Evolutionary conservation across 2,113 vertebrate genomes (phyloP), one percentile per base, ranked within the genome.

Genomic region (Onychorhynchus coronatus): DNA sequence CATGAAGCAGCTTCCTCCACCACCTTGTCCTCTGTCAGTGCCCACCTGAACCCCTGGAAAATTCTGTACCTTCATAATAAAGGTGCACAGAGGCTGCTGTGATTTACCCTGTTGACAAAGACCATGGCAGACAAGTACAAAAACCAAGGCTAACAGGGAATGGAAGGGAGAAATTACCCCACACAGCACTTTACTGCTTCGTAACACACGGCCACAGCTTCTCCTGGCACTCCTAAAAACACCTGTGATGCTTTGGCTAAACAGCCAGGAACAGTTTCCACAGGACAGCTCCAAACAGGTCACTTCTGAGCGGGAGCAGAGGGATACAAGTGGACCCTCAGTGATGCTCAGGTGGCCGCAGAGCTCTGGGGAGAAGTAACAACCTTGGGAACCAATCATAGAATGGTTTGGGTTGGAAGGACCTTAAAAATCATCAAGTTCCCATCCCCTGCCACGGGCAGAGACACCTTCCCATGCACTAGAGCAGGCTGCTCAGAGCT

Each of bases 171-270:
- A 65, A 49, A 35, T 67, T 30, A 66, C 85, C 85, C 62, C 61
- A 31, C 4, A 7, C 5, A 3, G 12, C 4, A 27, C 16, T 61
- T 24, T 12, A 9, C 27, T 55, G 66, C 59, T 35, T 23, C 12
- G 11, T 4, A 73, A 18, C 8, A 24, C 11, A 1, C 0, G 4
- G 33, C 49, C 49, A n/a, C 2, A 0, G 67, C 49, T 70, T 12
- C 66, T 68, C 37, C 72, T 62, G 52, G 66, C 37, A 20, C 2
- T 35, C 35, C 71, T 31, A 35, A 33, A 46, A 53, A 14, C 0
- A 3, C 14, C 17, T 0, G 2, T 2, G 20, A 46, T 8, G 46
- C 47, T 63, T 14, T 19, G 21, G 55, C 28, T 52, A 17, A 42
- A 42, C 42, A 16, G 42, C 17, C n/a, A n/a, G n/a, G n/a, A n/a